Base-by-base conservation (phyloP, 2,113 vertebrate species). In the Miniopterus natalensis region DNA sequence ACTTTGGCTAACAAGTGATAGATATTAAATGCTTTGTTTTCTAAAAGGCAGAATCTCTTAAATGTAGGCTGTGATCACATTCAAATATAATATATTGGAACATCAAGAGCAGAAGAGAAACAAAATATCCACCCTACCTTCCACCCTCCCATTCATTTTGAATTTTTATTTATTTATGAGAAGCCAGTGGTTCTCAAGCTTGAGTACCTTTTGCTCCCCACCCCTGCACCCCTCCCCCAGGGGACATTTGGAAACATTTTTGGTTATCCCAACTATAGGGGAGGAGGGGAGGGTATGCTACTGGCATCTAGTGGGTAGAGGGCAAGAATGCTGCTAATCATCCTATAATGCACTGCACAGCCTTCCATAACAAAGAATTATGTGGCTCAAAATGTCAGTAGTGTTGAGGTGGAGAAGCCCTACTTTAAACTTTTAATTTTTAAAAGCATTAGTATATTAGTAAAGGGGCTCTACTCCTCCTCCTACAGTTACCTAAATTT, bases 221-320 rank as follows among this genome's bases (percentile, higher is more conserved):
- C 6, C 49, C 36, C 20, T 2, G 15, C 27, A 49, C 51, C 40
- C 65, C n/a, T 86, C 10, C 47, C 12, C 17, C 5, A 47, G 31
- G 25, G 68, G 23, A 85, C 53, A 90, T 80, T 91, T 93, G 74
- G 47, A 94, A 73, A 81, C 23, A 51, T 47, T 95, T 97, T 90
- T 65, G 68, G 29, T 90, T 95, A 53, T 93, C 42, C 55, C 59
- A 85, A 74, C 6, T 93, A 45, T 42, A 61, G 40, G 40, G 55
- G 40, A 63, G 21, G 42, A 81, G 85, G 65, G 45, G 15, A n/a
- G 40, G 63, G 53, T 65, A 65, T 95, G 51, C 86, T 95, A 6
- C 84, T 95, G 70, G 90, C 87, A 95, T 93, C 94, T 87, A 73
- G 42, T 90, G 86, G 68, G 89, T 96, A 47, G 84, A 92, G 70